phyloP scores from a whole-genome alignment of 2,113 vertebrate species.

The Lophura nycthemera region DNA sequence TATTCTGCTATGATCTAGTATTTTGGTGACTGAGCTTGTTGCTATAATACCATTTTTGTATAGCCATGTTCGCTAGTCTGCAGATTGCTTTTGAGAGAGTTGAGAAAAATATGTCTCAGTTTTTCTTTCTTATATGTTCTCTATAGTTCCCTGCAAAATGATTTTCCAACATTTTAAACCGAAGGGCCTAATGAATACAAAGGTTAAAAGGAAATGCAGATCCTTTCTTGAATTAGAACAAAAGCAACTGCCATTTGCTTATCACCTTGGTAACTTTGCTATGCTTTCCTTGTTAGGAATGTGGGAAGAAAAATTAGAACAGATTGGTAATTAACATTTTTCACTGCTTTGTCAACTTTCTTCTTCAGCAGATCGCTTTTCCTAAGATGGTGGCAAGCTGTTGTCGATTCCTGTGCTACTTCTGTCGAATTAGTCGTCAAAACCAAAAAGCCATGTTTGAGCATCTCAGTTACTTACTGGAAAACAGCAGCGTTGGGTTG shows the following conservation, averaged over 20 bases:
- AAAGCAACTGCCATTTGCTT: not conserved
- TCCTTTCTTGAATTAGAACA: not conserved
- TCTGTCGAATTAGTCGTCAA: constrained; percentile 97
- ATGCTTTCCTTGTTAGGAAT: not conserved
- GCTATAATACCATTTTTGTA: not conserved
- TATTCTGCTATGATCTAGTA: not conserved
- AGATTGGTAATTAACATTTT: constrained; percentile 67
- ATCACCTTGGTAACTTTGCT: constrained; percentile 36
- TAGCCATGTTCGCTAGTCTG: not conserved
- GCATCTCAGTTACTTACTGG: constrained; percentile 96
- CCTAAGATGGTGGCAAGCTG: constrained; percentile 99
- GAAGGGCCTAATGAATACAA: not conserved
- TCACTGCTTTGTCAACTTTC: constrained; percentile 53
- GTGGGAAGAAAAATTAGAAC: constrained; percentile 14
- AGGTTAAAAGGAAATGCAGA: not conserved
- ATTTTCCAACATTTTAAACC: not conserved
- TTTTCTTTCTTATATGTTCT: not conserved
- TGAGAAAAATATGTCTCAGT: not conserved
- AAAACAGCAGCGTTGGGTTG: constrained; percentile 96
- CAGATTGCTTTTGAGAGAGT: not conserved
- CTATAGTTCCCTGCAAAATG: not conserved
- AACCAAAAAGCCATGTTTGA: constrained; percentile 99
- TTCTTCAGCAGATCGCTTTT: constrained; percentile 89
- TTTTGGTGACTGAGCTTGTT: not conserved
- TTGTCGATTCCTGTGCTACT: constrained; percentile 98